Evolutionary conservation across 2,113 vertebrate genomes (phyloP), one percentile per base, ranked within the genome.

Genomic region (Platysternon megacephalum): DNA sequence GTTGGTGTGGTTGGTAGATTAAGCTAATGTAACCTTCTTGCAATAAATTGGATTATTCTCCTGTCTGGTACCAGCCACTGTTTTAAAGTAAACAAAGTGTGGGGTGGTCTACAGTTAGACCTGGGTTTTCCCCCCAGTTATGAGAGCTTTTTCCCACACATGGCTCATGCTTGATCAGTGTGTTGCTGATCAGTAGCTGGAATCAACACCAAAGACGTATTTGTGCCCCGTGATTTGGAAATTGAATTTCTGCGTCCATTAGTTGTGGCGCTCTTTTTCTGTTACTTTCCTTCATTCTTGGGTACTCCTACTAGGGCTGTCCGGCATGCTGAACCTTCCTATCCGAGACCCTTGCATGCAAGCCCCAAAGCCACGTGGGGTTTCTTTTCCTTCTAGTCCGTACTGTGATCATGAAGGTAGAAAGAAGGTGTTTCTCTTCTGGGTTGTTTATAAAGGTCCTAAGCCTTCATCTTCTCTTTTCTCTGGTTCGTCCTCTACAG

Each of bases 401-500:
- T 51, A 28, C 98, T 98, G 48, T 98, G 98, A 98, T 98, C 98
- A 98, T 98, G 98, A 98, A 98, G 97, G 98, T 98, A 84, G 56
- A 82, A 96, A 85, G 74, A 84, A 78, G 78, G 81, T 97, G 82
- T 97, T 97, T 94, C 86, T 97, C 82, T 96, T 96, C 92, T 88
- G 46, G 76, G 76, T 96, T 68, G 24, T 78, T 97, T 93, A 68
- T 52, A 85, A 88, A 82, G 76, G 91, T 81, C 95, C 52, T 90
- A 97, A 84, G 96, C 95, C 91, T 98, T 98, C 92, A 98, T 96
- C 97, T 98, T 83, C 91, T 97, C 94, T 98, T 97, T 97, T 98
- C 97, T 98, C 97, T 98, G 98, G 82, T 99, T 99, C 98, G 98
- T 98, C 98, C 98, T 98, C 98, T 98, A 97, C 99, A 99, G 99